A percentile compares a stretch with the other conserved stretches of the same genome.
These are phyloP conservation scores for Ferdinandea cuprea DNA, from an alignment of 2,888 invertebrate genomes.

Conservation along the genomic window DNA sequence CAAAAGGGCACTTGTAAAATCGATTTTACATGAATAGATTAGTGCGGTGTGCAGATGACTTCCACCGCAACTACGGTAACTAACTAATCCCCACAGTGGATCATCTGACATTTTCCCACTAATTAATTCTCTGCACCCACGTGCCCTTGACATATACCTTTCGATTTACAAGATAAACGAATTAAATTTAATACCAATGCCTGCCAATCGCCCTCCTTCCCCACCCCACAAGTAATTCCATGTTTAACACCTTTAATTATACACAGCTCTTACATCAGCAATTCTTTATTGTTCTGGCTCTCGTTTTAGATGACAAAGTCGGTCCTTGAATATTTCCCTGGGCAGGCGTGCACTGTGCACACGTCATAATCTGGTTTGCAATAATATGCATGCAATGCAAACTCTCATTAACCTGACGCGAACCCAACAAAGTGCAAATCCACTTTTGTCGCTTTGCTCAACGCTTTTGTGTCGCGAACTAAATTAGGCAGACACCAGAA, in stretches of 20 bases:
- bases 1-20: neutral
- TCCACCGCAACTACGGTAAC: neutral
- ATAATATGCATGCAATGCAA: constrained; percentile 67
- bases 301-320: constrained; percentile 40
- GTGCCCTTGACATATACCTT: constrained; percentile 61
- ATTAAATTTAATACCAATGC: constrained; percentile 29
- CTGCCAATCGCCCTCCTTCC: too few species aligned
- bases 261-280: constrained; percentile 48
- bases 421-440: constrained; percentile 73
- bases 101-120: constrained; percentile 4
- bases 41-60: neutral
- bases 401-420: constrained; percentile 65
- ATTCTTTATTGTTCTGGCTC: constrained; percentile 16
- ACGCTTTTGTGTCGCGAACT: constrained; percentile 31
- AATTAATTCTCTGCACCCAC: constrained; percentile 49
- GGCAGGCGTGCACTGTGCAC: constrained; percentile 16
- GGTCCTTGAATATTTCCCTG: constrained; percentile 53
- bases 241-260: constrained; percentile 70
- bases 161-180: constrained; percentile 45
- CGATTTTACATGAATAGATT: neutral
- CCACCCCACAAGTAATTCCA: constrained; percentile 38
- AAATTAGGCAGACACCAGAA: constrained; percentile 34
- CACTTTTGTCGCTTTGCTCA: constrained; percentile 62
- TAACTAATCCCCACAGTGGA: neutral
- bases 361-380: constrained; percentile 64